phyloP scores from a whole-genome alignment of 1,140 invertebrate genomes.

The Reticulitermes speratus region DNA sequence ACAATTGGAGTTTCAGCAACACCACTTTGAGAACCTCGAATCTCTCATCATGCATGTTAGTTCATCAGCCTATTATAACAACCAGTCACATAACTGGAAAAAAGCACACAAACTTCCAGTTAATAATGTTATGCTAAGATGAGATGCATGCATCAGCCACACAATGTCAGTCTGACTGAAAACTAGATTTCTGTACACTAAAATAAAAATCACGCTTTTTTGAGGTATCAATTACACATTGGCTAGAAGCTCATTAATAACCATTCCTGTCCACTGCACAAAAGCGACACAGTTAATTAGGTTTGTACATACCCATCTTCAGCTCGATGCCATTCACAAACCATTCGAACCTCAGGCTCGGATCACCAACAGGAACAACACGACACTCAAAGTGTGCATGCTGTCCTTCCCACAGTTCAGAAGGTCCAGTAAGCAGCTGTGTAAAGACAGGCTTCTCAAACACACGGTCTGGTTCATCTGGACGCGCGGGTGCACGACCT shows the following conservation, averaged over 20 bases:
- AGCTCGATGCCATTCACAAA: conserved; percentile 90
- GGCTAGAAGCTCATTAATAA: neutral
- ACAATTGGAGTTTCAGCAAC: no score
- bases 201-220: no score
- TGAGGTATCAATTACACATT: neutral
- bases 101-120: no score
- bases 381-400: conserved; percentile 94
- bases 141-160: no score
- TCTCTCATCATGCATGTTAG: no score
- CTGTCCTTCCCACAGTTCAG: conserved; percentile 90
- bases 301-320: conserved; percentile 69
- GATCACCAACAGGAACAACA: conserved; percentile 93
- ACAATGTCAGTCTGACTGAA: no score
- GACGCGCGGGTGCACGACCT: conserved; percentile 58
- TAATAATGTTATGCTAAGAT: no score
- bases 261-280: neutral
- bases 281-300: neutral
- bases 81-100: no score
- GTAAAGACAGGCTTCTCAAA: conserved; percentile 95
- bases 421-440: conserved; percentile 82
- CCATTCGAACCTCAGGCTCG: conserved; percentile 89
- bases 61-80: no score
- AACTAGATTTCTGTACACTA: no score
- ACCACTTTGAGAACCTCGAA: no score
- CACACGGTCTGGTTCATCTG: conserved; percentile 70